Evolutionary conservation across 2,113 vertebrate species (phyloP).

Genomic region (Poecilia latipinna): DNA sequence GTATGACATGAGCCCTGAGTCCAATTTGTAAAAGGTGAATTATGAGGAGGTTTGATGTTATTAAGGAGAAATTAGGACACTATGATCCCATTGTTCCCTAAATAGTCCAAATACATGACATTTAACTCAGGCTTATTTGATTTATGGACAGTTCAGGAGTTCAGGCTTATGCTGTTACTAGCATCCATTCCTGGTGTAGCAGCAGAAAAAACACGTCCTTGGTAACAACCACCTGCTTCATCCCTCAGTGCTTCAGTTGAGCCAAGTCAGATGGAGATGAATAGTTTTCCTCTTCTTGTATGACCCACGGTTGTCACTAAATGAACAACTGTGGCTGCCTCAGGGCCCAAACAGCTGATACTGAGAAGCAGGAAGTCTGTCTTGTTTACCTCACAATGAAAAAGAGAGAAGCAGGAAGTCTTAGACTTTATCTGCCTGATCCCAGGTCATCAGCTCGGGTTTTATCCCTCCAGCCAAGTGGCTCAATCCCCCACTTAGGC

Average conservation of each 20-base stretch:
- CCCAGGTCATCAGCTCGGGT: conserved; percentile 40
- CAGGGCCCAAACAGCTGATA: conserved; percentile 19
- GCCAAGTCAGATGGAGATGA: not conserved
- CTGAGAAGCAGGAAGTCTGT: conserved; percentile 31
- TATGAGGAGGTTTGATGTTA: not conserved
- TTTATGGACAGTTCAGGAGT: not conserved
- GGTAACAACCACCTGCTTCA: too few relatives aligned
- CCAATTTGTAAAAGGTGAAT: not conserved
- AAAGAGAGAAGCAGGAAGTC: conserved; percentile 23
- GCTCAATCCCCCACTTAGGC: conserved; percentile 14
- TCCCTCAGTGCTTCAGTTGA: too few relatives aligned
- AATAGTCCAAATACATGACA: not conserved
- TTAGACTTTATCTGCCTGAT: conserved; percentile 45
- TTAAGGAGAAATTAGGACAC: too few relatives aligned
- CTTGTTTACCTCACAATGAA: not conserved
- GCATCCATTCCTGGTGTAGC: too few relatives aligned
- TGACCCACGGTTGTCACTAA: conserved; percentile 5
- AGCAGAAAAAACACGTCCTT: too few relatives aligned
- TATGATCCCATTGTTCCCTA: not conserved
- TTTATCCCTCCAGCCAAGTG: conserved; percentile 21
- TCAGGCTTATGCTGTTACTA: not conserved
- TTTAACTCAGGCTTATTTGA: not conserved
- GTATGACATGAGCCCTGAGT: not conserved
- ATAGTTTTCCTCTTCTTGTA: not conserved
- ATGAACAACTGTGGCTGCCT: conserved; percentile 8